phyloP scores from a whole-genome alignment of 2,797 vertebrate genomes.

The Fistularia tabacaria region DNA sequence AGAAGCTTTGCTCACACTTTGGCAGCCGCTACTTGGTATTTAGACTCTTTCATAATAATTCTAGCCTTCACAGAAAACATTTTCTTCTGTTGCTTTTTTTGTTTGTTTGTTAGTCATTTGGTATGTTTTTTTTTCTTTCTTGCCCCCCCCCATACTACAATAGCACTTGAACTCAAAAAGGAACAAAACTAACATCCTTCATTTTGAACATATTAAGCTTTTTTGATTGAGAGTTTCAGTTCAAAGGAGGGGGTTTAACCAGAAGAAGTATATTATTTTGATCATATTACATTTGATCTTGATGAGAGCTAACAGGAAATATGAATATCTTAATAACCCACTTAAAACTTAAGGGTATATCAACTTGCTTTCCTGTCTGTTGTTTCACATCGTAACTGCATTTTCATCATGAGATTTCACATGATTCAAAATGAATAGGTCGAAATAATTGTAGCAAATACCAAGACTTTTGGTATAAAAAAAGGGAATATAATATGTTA shows the following conservation, averaged over 20 bases:
- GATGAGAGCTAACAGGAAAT: slow-evolving; percentile 14
- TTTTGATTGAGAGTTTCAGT: slow-evolving; percentile 16
- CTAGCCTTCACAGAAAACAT: slow-evolving; percentile 30
- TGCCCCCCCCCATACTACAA: slow-evolving; percentile 26
- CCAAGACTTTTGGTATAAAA: slow-evolving; percentile 8
- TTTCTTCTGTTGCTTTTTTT: not conserved
- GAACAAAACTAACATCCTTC: slow-evolving; percentile 66
- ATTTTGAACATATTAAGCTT: slow-evolving; percentile 46
- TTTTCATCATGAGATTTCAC: too few relatives aligned
- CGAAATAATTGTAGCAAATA: slow-evolving; percentile 13
- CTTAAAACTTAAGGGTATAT: not conserved
- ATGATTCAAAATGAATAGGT: too few relatives aligned
- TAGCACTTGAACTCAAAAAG: slow-evolving; percentile 70
- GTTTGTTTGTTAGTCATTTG: not conserved
- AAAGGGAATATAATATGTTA: slow-evolving; percentile 2
- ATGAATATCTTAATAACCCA: slow-evolving; percentile 8
- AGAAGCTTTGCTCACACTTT: slow-evolving; percentile 43
- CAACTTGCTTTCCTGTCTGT: too few relatives aligned
- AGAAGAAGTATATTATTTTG: not conserved
- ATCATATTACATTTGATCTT: slow-evolving; percentile 8
- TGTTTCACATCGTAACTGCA: too few relatives aligned
- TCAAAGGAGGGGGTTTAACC: slow-evolving; percentile 20
- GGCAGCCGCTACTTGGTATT: slow-evolving; percentile 29
- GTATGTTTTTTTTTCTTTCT: not conserved
- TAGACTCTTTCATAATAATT: slow-evolving; percentile 36